phyloP scores from a whole-genome alignment of 37 sponge, comb jelly and placozoan species.

The Halichondria panicea region DNA sequence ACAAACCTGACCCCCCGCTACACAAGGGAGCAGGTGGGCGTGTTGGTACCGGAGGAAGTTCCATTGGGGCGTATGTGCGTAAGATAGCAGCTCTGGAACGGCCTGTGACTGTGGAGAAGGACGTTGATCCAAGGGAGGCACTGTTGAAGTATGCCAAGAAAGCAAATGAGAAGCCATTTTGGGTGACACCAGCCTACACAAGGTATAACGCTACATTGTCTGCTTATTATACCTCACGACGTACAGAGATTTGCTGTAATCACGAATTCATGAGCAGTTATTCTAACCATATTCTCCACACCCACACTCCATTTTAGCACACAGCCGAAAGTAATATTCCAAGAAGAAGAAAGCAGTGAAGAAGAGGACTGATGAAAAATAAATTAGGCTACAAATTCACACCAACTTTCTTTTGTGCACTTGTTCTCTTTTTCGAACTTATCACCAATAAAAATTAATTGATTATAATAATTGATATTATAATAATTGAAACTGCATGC shows the following conservation, averaged over 20 bases:
- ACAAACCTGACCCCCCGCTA: conserved; percentile 74
- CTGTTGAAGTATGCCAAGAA: conserved; percentile 88
- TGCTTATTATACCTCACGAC: not conserved
- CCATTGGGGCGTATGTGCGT: conserved; percentile 77
- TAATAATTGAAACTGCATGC: too few species aligned
- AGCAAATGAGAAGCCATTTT: conserved; percentile 84
- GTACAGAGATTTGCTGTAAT: not conserved
- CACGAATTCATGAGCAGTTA: not conserved
- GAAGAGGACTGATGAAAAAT: conserved; percentile 28
- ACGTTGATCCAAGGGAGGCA: conserved; percentile 89
- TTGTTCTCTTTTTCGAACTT: too few species aligned
- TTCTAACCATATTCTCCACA: too few species aligned
- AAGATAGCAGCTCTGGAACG: conserved; percentile 77
- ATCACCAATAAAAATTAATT: too few species aligned
- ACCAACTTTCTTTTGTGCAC: too few species aligned
- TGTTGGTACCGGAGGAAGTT: conserved; percentile 71
- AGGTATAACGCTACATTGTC: conserved; percentile 43
- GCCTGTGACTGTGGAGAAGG: conserved; percentile 48
- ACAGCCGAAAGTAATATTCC: conserved; percentile 61
- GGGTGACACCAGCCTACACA: conserved; percentile 88
- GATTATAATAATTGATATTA: too few species aligned
- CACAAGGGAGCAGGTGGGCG: conserved; percentile 64
- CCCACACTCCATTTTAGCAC: too few species aligned
- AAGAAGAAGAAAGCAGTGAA: conserved; percentile 37
- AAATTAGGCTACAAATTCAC: too few species aligned